phyloP scores from a whole-genome alignment of 92 coral and sea anemone species.

The Siderastrea siderea region DNA sequence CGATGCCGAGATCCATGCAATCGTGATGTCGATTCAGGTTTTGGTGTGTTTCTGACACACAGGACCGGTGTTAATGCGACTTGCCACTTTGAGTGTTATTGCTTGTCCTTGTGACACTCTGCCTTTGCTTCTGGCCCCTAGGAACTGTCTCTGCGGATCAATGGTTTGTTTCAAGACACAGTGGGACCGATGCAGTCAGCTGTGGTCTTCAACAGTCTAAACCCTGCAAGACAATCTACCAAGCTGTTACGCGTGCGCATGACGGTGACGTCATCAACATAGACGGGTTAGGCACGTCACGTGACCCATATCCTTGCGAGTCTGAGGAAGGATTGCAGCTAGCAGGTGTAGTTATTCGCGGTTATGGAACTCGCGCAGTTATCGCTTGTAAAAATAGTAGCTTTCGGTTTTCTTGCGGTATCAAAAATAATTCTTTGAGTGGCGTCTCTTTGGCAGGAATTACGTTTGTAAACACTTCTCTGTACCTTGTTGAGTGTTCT shows the following conservation, averaged over 20 bases:
- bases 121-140: not conserved
- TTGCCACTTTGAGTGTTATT: too few species aligned
- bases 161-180: constrained; percentile 28
- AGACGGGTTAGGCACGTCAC: constrained; percentile 30
- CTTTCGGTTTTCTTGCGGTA: constrained; percentile 8
- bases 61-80: too few species aligned
- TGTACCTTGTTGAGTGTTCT: constrained; percentile 18
- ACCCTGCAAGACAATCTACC: constrained; percentile 13
- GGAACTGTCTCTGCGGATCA: not conserved
- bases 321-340: not conserved
- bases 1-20: too few species aligned
- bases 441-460: constrained; percentile 10
- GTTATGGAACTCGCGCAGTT: constrained; percentile 5
- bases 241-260: not conserved
- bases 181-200: not conserved
- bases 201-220: constrained; percentile 20
- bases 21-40: too few species aligned
- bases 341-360: not conserved
- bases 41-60: too few species aligned
- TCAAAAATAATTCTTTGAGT: not conserved
- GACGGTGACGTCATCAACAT: constrained; percentile 31
- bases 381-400: constrained; percentile 8
- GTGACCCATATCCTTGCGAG: constrained; percentile 50
- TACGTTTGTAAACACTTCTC: constrained; percentile 10
- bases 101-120: too few species aligned